Evolutionary conservation across 2,888 invertebrate species (phyloP).

Genomic region (Torymus texanus): DNA sequence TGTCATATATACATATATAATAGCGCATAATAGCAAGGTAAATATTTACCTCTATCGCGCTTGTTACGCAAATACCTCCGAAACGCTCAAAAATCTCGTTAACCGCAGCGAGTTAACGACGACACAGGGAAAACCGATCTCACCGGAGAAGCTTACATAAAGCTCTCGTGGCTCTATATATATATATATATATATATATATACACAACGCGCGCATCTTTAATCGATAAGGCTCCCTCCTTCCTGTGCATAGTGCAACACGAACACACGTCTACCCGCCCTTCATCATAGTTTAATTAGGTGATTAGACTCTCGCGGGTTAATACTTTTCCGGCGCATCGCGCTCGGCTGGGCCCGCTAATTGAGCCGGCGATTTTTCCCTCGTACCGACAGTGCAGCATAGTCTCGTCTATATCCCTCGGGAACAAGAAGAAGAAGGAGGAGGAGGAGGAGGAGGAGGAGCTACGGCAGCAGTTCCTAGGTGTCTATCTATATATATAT

Average conservation of each 20-base stretch:
- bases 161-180: background rate
- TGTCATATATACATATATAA: too few species aligned
- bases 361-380: slow-evolving; percentile 28
- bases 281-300: slow-evolving; percentile 23
- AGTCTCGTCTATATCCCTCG: background rate
- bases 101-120: background rate
- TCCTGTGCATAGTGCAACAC: too few species aligned
- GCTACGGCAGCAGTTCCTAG: background rate
- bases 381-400: background rate
- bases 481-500: too few species aligned
- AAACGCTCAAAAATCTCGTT: background rate
- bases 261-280: background rate
- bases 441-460: too few species aligned
- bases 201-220: background rate
- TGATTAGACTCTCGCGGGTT: background rate
- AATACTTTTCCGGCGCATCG: slow-evolving; percentile 8
- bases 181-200: background rate
- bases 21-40: too few species aligned
- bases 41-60: too few species aligned
- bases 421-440: background rate
- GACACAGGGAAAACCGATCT: slow-evolving; percentile 25
- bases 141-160: slow-evolving; percentile 7
- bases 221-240: slow-evolving; percentile 3
- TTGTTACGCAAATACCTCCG: background rate
- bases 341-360: slow-evolving; percentile 30